A percentile compares a stretch with the other conserved stretches of the same genome.
These are phyloP conservation scores for Eumeta japonica DNA, from an alignment of 1,140 invertebrate species.

Conservation along the genomic window DNA sequence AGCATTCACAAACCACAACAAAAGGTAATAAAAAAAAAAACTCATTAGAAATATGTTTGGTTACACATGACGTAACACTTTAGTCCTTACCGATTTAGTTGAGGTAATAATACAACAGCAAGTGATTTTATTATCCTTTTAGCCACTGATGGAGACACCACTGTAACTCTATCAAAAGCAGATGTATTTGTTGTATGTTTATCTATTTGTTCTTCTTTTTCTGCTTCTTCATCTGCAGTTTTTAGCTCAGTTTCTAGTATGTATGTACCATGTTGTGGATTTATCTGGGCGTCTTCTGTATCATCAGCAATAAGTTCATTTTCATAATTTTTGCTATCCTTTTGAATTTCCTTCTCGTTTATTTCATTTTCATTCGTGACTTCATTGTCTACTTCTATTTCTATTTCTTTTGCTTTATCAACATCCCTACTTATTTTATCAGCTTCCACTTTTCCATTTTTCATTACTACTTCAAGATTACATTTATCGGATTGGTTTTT, in stretches of 20 bases:
- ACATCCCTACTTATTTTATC: conserved; percentile 16
- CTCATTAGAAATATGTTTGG: not conserved
- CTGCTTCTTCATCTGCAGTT: conserved; percentile 27
- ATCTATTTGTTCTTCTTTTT: conserved; percentile 28
- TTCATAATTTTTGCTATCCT: conserved; percentile 19
- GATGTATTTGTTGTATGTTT: conserved; percentile 36
- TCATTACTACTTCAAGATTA: no score
- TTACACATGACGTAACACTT: no score
- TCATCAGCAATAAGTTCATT: conserved; percentile 21
- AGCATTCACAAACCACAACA: not conserved
- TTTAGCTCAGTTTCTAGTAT: conserved; percentile 29
- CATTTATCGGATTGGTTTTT: not conserved
- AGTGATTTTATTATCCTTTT: conserved; percentile 72
- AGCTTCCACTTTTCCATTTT: conserved; percentile 6
- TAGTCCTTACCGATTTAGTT: conserved; percentile 52
- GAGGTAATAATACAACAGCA: conserved; percentile 54
- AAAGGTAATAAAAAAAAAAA: not conserved
- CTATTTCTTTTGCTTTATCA: conserved; percentile 15
- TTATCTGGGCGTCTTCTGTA: conserved; percentile 20
- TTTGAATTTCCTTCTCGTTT: conserved; percentile 18
- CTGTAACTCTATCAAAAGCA: conserved; percentile 58
- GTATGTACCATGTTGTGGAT: no score
- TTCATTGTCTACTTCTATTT: conserved; percentile 11
- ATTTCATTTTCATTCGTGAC: conserved; percentile 22
- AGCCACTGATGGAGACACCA: conserved; percentile 69